Conservation (phyloP, 2,888 invertebrate genomes). For the Perizoma affinitatum region DNA sequence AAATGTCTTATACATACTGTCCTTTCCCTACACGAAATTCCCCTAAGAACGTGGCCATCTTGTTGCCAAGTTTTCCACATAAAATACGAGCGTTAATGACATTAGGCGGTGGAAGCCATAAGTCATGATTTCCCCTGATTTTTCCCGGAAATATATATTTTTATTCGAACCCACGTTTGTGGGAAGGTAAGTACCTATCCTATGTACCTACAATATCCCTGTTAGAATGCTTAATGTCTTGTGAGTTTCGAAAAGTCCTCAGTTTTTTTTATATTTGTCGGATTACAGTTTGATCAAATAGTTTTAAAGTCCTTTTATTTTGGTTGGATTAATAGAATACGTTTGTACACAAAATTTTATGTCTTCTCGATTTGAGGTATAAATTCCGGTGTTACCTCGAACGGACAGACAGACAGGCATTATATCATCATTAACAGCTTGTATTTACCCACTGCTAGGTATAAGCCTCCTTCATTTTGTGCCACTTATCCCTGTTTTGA, state of each 20-base stretch:
- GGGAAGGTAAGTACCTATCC: constrained; percentile 12
- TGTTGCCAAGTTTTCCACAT: constrained; percentile 43
- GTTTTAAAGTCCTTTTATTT: too few species aligned
- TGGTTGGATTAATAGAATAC: too few species aligned
- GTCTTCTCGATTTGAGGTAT: too few species aligned
- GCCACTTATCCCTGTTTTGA: too few species aligned
- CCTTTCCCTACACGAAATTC: constrained; percentile 11
- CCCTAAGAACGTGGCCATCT: constrained; percentile 20
- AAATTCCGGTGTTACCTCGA: too few species aligned
- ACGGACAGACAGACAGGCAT: too few species aligned
- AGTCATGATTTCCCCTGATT: constrained; percentile 72
- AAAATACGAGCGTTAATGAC: constrained; percentile 72
- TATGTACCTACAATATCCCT: not conserved
- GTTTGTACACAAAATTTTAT: too few species aligned
- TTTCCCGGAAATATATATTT: constrained; percentile 68
- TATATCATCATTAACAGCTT: too few species aligned
- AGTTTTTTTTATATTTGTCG: not conserved
- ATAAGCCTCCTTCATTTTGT: too few species aligned
- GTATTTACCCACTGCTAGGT: too few species aligned
- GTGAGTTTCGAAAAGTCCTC: not conserved
- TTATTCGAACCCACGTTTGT: constrained; percentile 30
- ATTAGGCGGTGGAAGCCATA: constrained; percentile 64
- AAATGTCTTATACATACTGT: not conserved
- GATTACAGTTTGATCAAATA: too few species aligned
- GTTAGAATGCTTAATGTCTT: not conserved